Base-by-base conservation (phyloP, 1,140 invertebrate genomes). In the Brachionus paranguensis region DNA sequence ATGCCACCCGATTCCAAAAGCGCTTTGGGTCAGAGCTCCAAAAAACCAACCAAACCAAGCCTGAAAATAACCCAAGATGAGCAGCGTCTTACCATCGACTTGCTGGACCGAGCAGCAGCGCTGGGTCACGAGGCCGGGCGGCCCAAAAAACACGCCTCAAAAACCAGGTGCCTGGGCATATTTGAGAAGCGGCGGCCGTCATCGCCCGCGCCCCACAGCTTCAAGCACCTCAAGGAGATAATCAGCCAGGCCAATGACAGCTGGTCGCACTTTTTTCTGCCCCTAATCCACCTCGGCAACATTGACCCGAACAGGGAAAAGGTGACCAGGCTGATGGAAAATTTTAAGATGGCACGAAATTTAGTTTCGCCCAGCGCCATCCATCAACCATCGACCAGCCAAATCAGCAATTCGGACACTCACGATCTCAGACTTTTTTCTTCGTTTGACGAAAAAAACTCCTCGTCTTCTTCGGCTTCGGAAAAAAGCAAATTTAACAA, bases 241-340 rank as follows among this genome's bases (percentile, higher is more conserved):
- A 76, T 76, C n/a, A 76, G 17, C 43, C 11, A 76, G 10, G 72
- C 72, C 11, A 50, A 50, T 76, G 72, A 76, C 4, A 76, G 27
- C 47, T 76, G 41, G 72, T 47, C 45, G 6, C 41, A 76, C 27
- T 76, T 76, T 76, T 76, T 76, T 29, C 43, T 76, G 45, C 72
- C 72, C 4, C 14, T 76, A 33, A 76, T 76, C n/a, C 72, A 76
- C 14, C 45, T 76, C 8, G 72, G 17, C 14, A 29, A 76, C 14
- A 29, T 76, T 29, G 72, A 76, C n/a, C 43, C 72, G 3, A 50
- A 12, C 12, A 47, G 45, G 14, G 7, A 50, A 47, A 76, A 47
- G 24, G 27, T 29, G 24, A 76, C 43, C 14, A 33, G 20, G 11
- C 50, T 76, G 27, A 27, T 76, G 24, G 72, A 76, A 76, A 76